Conservation (phyloP, 2,888 invertebrate genomes). For the Drosophila maculinotata region DNA sequence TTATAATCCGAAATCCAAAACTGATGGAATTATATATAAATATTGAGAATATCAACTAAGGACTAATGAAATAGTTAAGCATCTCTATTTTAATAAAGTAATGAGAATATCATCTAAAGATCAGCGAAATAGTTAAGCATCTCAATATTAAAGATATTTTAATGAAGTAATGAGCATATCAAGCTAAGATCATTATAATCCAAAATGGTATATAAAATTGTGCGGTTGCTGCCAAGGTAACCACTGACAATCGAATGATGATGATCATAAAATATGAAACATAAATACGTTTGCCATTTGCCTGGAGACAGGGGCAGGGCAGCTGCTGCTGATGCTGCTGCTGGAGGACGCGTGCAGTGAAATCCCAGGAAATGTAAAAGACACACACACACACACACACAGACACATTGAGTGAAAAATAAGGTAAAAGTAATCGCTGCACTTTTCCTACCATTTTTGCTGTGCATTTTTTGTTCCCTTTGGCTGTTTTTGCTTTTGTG, state of each 20-base stretch:
- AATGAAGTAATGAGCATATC: slow-evolving; percentile 12
- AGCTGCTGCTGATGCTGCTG: slow-evolving; percentile 31
- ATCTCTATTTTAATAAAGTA: too few species aligned
- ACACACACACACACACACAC: slow-evolving; percentile 13
- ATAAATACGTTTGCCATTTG: slow-evolving; percentile 71
- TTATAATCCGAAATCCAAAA: not conserved
- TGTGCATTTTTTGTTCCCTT: slow-evolving; percentile 36
- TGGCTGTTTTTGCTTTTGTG: slow-evolving; percentile 53
- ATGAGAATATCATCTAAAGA: not conserved
- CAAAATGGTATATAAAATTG: slow-evolving; percentile 6
- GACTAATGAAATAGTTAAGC: not conserved
- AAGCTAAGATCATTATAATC: slow-evolving; percentile 15
- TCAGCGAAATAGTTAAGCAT: not conserved
- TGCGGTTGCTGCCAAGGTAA: slow-evolving; percentile 30
- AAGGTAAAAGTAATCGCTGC: slow-evolving; percentile 51
- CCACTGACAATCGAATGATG: slow-evolving; percentile 63
- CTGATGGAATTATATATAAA: too few species aligned
- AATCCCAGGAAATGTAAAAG: slow-evolving; percentile 48
- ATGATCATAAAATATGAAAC: slow-evolving; percentile 73
- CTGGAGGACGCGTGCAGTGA: slow-evolving; percentile 45
- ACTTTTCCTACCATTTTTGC: slow-evolving; percentile 53
- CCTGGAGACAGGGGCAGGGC: slow-evolving; percentile 29
- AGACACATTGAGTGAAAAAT: slow-evolving; percentile 7
- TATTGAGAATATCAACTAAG: not conserved
- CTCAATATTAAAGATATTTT: not conserved